These are phyloP conservation scores for Orius insidiosus DNA, from an alignment of 1,140 invertebrate species.

Conservation along the genomic window DNA sequence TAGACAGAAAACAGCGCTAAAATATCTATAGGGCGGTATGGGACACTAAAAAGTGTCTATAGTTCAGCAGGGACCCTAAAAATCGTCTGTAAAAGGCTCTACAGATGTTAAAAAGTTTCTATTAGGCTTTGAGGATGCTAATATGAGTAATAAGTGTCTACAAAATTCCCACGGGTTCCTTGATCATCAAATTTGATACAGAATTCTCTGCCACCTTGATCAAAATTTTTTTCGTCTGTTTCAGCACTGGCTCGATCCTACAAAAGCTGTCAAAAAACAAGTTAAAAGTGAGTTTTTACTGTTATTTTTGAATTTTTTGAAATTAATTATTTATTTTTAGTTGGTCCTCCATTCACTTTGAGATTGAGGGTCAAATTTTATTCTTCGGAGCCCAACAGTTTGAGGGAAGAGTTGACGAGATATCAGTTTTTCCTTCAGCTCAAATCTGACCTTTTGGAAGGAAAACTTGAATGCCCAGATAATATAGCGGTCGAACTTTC, in stretches of 20 bases:
- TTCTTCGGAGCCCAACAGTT: constrained; percentile 89
- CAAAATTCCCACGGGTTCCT: no score
- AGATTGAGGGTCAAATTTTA: constrained; percentile 99
- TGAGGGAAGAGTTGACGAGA: constrained; percentile 87
- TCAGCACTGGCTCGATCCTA: constrained; percentile 93
- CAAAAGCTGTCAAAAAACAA: constrained; percentile 95
- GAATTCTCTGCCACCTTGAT: no score
- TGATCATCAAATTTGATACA: no score
- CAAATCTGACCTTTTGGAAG: constrained; percentile 86
- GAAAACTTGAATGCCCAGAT: constrained; percentile 69
- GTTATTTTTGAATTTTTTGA: neutral
- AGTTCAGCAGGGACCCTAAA: no score
- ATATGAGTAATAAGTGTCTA: no score
- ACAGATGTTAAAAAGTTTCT: no score
- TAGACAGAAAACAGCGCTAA: no score
- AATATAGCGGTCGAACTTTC: constrained; percentile 83
- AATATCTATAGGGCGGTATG: no score
- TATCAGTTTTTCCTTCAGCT: constrained; percentile 93
- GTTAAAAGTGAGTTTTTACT: constrained; percentile 97
- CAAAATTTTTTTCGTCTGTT: constrained; percentile 16
- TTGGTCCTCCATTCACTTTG: constrained; percentile 88
- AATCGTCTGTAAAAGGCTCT: no score
- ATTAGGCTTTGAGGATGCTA: no score
- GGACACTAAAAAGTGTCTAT: no score
- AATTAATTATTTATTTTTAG: constrained; percentile 32